Base-by-base conservation (phyloP, 2,888 invertebrate species). In the Latheticus oryzae region DNA sequence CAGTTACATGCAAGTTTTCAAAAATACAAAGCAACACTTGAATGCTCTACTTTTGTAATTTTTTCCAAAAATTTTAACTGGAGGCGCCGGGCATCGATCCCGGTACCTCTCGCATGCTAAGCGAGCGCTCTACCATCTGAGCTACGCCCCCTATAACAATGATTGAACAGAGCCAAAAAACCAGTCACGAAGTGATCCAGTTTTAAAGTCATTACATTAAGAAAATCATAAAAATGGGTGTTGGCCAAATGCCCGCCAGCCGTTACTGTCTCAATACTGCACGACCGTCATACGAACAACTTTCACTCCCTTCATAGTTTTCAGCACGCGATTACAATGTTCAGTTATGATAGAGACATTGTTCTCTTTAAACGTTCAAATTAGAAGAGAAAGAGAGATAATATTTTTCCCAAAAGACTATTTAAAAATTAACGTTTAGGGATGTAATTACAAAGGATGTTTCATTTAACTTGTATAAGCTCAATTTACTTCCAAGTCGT, bases 61-160 rank as follows among this genome's bases (percentile, higher is more conserved):
- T 32, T 47, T 47, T 50, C 7, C 3, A 38, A 52, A 53, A 43
- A 47, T 23, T 28, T 17, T 75, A n/a, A n/a, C n/a, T n/a, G 75
- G 75, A 75, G 74, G 74, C 74, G 74, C 75, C 74, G 75, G 75
- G 75, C 62, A 81, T 81, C 80, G 81, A 81, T 81, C 81, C 80
- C 81, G 78, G 81, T 81, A 81, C 81, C 81, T 81, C 81, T 81
- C 80, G 78, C 81, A 81, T 81, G 81, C 81, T 81, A 81, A 81
- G 79, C 81, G 80, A 80, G 81, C 81, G 80, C 81, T 80, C 81
- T 80, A 80, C 81, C 80, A 81, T 80, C 79, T 81, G 80, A 81
- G 81, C 81, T 81, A 81, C 81, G 72, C 72, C 72, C 72, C 63
- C 45, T 17, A 13, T 52, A 43, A n/a, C 4, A 13, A 8, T 9